phyloP scores from a whole-genome alignment of 2,113 vertebrate species.

The Myanophis thanlyinensis region DNA sequence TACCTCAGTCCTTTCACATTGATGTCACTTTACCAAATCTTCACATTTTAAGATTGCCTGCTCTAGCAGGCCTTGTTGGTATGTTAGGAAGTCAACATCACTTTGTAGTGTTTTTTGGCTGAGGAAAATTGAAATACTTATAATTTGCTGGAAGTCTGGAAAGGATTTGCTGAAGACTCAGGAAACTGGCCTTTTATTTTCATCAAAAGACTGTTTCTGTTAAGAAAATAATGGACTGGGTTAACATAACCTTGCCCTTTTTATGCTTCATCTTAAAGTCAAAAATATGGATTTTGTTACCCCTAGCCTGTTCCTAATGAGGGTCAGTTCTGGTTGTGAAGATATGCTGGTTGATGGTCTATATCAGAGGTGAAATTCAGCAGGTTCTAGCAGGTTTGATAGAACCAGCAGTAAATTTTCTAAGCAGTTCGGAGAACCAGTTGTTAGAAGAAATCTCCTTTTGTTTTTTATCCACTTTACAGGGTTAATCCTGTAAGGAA shows the following conservation, averaged over 20 bases:
- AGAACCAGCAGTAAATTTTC: too few species aligned
- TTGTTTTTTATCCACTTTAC: too few species aligned
- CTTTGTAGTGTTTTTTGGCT: conserved; percentile 19
- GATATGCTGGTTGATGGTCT: not conserved
- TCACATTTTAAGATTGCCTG: conserved; percentile 18
- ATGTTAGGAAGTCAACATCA: conserved; percentile 27
- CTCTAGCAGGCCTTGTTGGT: conserved; percentile 23
- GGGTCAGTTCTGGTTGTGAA: not conserved
- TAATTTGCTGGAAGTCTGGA: conserved; percentile 46
- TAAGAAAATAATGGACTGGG: conserved; percentile 16
- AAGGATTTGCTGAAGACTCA: conserved; percentile 20
- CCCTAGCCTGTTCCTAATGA: not conserved
- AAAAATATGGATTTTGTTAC: conserved; percentile 20
- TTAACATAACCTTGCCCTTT: conserved; percentile 1
- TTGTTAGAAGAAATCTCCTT: too few species aligned
- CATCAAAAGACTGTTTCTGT: conserved; percentile 34
- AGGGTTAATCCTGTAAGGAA: too few species aligned
- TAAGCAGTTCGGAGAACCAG: too few species aligned
- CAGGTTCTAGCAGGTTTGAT: too few species aligned
- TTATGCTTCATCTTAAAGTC: conserved; percentile 10
- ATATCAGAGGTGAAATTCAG: too few species aligned
- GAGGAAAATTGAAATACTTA: conserved; percentile 32
- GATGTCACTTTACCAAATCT: conserved; percentile 25
- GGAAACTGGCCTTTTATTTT: conserved; percentile 20
- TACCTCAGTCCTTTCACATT: not conserved